phyloP scores from a whole-genome alignment of 2,888 invertebrate species.

The Leptinotarsa rubiginosa region DNA sequence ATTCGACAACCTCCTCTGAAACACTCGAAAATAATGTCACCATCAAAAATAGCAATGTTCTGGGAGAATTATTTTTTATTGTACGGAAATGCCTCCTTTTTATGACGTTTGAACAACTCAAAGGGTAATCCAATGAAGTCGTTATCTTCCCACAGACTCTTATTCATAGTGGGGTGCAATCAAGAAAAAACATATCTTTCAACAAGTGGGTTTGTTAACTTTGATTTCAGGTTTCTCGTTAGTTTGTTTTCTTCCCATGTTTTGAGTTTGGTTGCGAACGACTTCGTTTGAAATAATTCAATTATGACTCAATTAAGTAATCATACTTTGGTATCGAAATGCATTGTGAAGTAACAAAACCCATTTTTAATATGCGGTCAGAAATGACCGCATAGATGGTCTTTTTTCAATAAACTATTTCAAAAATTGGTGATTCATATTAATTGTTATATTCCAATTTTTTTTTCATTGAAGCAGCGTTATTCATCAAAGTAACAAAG shows the following conservation, averaged over 20 bases:
- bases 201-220: not conserved
- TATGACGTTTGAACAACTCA: not conserved
- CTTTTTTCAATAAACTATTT: too few relatives aligned
- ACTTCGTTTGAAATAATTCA: too few relatives aligned
- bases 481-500: too few relatives aligned
- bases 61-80: not conserved
- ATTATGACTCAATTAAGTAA: too few relatives aligned
- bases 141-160: not conserved
- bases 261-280: too few relatives aligned
- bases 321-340: too few relatives aligned
- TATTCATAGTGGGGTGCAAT: not conserved
- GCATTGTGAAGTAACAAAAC: too few relatives aligned
- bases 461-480: too few relatives aligned
- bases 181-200: not conserved
- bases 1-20: not conserved
- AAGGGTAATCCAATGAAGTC: constrained; percentile 1
- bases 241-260: not conserved
- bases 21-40: not conserved
- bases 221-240: not conserved
- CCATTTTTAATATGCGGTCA: too few relatives aligned
- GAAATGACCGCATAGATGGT: too few relatives aligned
- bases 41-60: not conserved
- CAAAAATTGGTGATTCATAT: too few relatives aligned
- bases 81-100: not conserved
- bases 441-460: too few relatives aligned